phyloP scores from a whole-genome alignment of 1,140 invertebrate genomes.

The Lepidurus couesii region DNA sequence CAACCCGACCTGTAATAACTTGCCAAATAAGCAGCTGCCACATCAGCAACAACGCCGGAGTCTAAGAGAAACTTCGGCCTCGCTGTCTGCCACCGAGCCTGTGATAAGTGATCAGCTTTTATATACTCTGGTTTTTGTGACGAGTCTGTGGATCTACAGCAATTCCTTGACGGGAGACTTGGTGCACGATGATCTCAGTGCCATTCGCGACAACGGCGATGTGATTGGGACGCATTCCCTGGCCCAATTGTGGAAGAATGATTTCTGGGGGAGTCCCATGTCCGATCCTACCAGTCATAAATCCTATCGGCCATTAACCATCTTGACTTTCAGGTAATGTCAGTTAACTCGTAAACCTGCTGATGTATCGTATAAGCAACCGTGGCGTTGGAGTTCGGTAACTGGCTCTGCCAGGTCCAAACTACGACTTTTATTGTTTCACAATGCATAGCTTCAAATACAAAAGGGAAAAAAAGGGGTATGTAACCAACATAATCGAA shows the following conservation, averaged over 20 bases:
- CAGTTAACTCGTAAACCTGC: background rate
- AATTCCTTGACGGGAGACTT: slow-evolving; percentile 78
- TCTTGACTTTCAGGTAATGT: slow-evolving; percentile 68
- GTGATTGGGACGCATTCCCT: slow-evolving; percentile 63
- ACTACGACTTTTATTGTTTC: too few species aligned
- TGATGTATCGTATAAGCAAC: background rate
- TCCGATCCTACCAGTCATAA: slow-evolving; percentile 72
- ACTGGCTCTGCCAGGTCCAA: too few species aligned
- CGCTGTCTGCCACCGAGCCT: background rate
- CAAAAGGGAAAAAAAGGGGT: too few species aligned
- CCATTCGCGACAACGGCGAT: slow-evolving; percentile 76
- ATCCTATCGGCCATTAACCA: slow-evolving; percentile 74
- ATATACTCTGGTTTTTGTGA: background rate
- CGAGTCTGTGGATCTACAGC: slow-evolving; percentile 51
- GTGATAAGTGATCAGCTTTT: slow-evolving; percentile 18
- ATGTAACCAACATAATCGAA: too few species aligned
- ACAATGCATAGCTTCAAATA: too few species aligned
- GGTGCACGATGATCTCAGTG: slow-evolving; percentile 85
- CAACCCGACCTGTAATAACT: background rate
- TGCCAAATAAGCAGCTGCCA: background rate
- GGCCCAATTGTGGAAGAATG: slow-evolving; percentile 65
- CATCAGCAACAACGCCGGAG: background rate
- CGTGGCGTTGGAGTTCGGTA: background rate
- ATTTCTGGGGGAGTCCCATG: slow-evolving; percentile 91
- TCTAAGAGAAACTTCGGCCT: background rate